phyloP scores from a whole-genome alignment of 2,888 invertebrate species.

The Epinotia bilunana region DNA sequence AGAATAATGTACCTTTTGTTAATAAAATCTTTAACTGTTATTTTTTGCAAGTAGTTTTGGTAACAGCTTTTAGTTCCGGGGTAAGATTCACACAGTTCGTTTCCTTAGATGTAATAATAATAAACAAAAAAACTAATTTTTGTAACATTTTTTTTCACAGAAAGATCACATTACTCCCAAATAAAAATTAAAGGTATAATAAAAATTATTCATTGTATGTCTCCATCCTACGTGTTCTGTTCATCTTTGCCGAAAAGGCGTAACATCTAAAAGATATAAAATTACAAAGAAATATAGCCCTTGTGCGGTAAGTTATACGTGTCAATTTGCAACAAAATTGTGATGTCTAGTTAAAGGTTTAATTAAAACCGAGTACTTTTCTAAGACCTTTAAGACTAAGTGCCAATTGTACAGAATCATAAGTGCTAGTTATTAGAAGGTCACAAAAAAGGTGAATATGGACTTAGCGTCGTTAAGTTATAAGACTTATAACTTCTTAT shows the following conservation, averaged over 20 bases:
- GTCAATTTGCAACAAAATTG: neutral
- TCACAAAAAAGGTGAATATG: neutral
- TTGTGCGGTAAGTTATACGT: neutral
- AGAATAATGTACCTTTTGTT: conserved; percentile 21
- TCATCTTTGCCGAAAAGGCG: conserved; percentile 26
- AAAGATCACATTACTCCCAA: too few relatives aligned
- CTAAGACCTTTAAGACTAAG: neutral
- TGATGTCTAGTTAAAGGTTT: neutral
- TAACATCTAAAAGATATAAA: neutral
- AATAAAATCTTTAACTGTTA: conserved; percentile 4
- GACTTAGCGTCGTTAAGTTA: neutral
- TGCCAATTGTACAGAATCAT: too few relatives aligned
- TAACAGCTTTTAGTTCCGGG: conserved; percentile 21
- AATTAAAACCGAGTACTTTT: neutral
- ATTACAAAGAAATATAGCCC: neutral
- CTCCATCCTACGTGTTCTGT: conserved; percentile 22
- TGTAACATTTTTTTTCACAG: too few relatives aligned
- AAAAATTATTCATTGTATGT: neutral
- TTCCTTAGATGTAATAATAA: neutral
- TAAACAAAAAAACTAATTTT: neutral
- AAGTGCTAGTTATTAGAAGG: neutral
- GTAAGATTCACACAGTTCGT: conserved; percentile 6
- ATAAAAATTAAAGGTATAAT: neutral
- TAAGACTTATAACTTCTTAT: neutral
- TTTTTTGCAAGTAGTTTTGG: neutral